Conservation (phyloP, 2,888 invertebrate species). For the Meghimatium bilineatum region DNA sequence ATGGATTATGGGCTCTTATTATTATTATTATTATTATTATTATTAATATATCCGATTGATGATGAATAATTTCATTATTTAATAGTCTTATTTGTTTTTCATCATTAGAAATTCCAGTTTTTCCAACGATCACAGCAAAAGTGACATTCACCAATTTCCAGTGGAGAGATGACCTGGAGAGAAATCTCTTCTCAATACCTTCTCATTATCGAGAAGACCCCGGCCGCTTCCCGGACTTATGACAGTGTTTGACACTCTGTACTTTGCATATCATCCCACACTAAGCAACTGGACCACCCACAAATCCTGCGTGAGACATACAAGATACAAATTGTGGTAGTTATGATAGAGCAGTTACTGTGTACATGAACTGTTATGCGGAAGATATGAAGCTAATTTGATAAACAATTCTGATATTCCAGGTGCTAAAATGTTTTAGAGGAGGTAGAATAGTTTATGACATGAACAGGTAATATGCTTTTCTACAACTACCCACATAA, state of each 20-base stretch:
- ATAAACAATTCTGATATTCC: too few species aligned
- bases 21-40: too few species aligned
- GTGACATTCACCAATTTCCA: conserved; percentile 99
- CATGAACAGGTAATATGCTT: too few species aligned
- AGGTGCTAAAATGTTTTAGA: too few species aligned
- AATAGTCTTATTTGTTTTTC: background rate
- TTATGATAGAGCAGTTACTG: too few species aligned
- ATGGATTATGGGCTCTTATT: too few species aligned
- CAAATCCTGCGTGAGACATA: conserved; percentile 40
- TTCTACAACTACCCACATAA: too few species aligned
- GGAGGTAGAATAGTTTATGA: too few species aligned
- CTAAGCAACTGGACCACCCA: conserved; percentile 52
- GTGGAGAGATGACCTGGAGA: conserved; percentile 89
- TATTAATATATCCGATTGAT: too few species aligned
- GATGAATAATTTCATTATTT: too few species aligned
- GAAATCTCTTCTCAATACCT: conserved; percentile 90
- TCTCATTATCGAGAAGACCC: conserved; percentile 82
- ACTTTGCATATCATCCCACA: conserved; percentile 61
- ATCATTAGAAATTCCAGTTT: conserved; percentile 93
- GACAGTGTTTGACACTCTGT: conserved; percentile 68
- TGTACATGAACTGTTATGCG: too few species aligned
- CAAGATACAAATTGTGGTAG: conserved; percentile 14
- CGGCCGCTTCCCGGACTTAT: conserved; percentile 75
- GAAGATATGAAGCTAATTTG: too few species aligned
- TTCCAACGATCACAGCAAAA: conserved; percentile 97